Base-by-base conservation (phyloP, 2,797 vertebrate species). In the Protonibea diacanthus region DNA sequence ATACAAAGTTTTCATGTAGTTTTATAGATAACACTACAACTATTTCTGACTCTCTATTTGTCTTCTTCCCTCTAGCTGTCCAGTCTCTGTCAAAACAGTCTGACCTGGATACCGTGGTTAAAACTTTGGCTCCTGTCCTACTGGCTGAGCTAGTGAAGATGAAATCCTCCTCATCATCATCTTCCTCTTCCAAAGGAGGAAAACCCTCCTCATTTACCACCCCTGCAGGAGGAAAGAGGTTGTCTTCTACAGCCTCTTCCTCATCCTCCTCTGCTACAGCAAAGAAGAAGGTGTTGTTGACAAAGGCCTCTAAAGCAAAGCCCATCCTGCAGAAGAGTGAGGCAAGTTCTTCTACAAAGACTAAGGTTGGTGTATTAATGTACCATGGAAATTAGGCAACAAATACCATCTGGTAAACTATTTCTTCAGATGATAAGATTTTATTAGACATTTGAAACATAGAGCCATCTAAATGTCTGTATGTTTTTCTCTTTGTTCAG, bases 321-420 rank as follows among this genome's bases (percentile, higher is more conserved):
- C 1, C 51, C 2, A 57, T 12, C 11, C 47, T 23, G 38, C 66
- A 61, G 52, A 76, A 49, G 44, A 58, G 2, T 0, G 17, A 72
- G 29, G 56, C 21, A 49, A 71, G 59, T 58, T 64, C 38, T 59
- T 68, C 68, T 6, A 40, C 64, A 49, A 77, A 66, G 23, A 25
- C 52, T 2, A 80, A 82, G 78, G 82, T 88, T 58, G 9, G 76
- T 77, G 52, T 33, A 17, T 55, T 10, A 18, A 9, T 66, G 15
- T 52, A 21, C 11, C 17, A 27, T 11, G 6, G 23, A n/a, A 55
- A n/a, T 49, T 29, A 47, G 23, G 2, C 29, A 38, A 45, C 59
- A 25, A 33, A 33, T 33, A 8, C 21, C 4, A 42, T 42, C 1
- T 67, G 17, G 42, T 25, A 52, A 49, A n/a, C 44, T n/a, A 4